Conservation (phyloP, 2,113 vertebrate species). For the Megatriorchis doriae region DNA sequence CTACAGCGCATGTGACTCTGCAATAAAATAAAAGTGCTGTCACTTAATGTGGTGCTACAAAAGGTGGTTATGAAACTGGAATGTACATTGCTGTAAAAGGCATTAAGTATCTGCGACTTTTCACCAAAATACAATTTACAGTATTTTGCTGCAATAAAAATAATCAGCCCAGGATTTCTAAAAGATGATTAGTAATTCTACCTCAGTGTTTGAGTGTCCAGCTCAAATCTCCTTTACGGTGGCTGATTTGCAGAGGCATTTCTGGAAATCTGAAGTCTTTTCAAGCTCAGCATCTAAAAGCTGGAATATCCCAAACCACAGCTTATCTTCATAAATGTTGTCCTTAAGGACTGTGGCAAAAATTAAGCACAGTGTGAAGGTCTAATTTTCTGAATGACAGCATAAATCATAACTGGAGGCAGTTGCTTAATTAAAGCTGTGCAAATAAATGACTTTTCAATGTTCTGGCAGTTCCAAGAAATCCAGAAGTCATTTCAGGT, state of each 20-base stretch:
- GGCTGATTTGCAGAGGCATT: not conserved
- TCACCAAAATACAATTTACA: not conserved
- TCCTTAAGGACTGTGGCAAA: not conserved
- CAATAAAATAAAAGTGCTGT: not conserved
- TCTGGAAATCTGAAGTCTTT: not conserved
- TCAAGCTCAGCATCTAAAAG: not conserved
- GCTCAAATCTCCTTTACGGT: accelerated
- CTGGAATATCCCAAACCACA: not conserved
- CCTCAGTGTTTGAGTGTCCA: accelerated
- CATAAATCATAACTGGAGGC: slow-evolving; percentile 46
- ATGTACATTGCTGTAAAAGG: not conserved
- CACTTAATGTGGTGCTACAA: not conserved
- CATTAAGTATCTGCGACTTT: not conserved
- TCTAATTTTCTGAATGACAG: slow-evolving; percentile 29
- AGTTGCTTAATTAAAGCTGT: slow-evolving; percentile 38
- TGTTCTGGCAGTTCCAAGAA: slow-evolving; percentile 9
- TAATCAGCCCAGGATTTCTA: not conserved
- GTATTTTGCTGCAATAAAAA: not conserved
- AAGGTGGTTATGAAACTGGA: not conserved
- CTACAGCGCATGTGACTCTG: accelerated
- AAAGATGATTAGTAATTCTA: not conserved
- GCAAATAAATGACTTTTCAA: not conserved
- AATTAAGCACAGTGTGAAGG: not conserved
- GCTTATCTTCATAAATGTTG: not conserved
- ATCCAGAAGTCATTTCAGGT: slow-evolving; percentile 13